Evolutionary conservation across 2,113 vertebrate genomes (phyloP), one percentile per base, ranked within the genome.

Genomic region (Tachycineta bicolor): DNA sequence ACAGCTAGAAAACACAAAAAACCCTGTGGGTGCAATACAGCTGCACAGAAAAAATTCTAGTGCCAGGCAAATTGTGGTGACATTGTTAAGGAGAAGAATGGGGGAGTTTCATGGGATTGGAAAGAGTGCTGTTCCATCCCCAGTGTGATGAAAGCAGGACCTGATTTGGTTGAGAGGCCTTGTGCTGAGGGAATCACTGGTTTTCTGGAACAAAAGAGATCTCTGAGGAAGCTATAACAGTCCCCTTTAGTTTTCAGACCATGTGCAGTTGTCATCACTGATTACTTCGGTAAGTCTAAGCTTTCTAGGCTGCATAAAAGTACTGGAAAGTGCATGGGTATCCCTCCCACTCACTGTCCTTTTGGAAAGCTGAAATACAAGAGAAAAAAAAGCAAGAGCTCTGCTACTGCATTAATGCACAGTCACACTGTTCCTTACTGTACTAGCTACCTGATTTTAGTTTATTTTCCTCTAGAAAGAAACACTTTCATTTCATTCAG

Each of bases 211-310:
- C 7, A 84, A 65, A 64, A 69, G 25, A 37, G 10, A 31, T 33
- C 16, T 31, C 19, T 47, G 8, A 31, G 33, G 26, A 86, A 94
- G 56, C 22, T 31, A 44, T 8, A 74, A 50, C 14, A 62, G 12
- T 7, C 17, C 10, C 11, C 14, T 87, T 49, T 16, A 21, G 24
- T 60, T 70, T 65, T 29, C 37, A 15, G n/a, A 75, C 9, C 16
- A 62, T 1, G 9, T 25, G 19, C 12, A 39, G 31, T 6, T 62
- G 23, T 59, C 0, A 0, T 41, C 43, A 50, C 12, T 2, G 6
- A 64, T 50, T 44, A 73, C 25, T 10, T 83, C 37, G 22, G 6
- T 43, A 64, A 55, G 44, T 26, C 39, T 28, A 26, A 43, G 59
- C 7, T 77, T 87, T 58, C 41, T 52, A 69, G 64, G 31, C 20